Conservation (phyloP, 2,113 vertebrate species). For the Anolis carolinensis region DNA sequence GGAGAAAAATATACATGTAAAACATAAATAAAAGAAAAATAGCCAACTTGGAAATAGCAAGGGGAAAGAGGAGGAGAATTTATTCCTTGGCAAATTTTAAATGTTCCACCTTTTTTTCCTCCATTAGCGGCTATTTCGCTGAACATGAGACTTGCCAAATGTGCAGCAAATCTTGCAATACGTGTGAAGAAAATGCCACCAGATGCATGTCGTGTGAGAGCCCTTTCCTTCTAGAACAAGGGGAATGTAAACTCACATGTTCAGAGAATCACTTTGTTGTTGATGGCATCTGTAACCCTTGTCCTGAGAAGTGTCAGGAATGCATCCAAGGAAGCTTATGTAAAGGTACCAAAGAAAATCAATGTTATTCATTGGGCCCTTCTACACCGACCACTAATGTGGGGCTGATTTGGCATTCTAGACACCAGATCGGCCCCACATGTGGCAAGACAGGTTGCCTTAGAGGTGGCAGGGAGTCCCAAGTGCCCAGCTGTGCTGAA, state of each 20-base stretch:
- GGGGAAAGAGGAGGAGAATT: neutral
- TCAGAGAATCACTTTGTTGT: conserved; percentile 74
- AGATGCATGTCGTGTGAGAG: conserved; percentile 82
- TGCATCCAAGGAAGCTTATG: conserved; percentile 82
- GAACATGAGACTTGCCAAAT: conserved; percentile 58
- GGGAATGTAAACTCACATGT: conserved; percentile 78
- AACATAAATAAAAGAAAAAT: no score
- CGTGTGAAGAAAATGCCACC: conserved; percentile 76
- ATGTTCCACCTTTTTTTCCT: neutral
- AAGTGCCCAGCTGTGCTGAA: no score
- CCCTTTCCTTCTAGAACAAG: conserved; percentile 71
- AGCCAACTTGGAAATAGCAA: no score
- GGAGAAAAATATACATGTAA: no score
- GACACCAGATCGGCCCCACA: no score
- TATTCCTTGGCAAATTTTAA: neutral
- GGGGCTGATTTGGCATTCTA: no score
- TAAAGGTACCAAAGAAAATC: conserved; percentile 74
- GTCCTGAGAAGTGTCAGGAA: conserved; percentile 80
- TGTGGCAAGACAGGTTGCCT: no score
- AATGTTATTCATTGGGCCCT: neutral
- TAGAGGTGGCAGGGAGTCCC: no score
- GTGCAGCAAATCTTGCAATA: conserved; percentile 80
- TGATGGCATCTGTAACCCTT: conserved; percentile 79
- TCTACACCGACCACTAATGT: no score
- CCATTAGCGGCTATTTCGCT: conserved; percentile 81